These are phyloP conservation scores for Drosophila lacicola DNA, from an alignment of 2,888 invertebrate genomes.

Conservation along the genomic window DNA sequence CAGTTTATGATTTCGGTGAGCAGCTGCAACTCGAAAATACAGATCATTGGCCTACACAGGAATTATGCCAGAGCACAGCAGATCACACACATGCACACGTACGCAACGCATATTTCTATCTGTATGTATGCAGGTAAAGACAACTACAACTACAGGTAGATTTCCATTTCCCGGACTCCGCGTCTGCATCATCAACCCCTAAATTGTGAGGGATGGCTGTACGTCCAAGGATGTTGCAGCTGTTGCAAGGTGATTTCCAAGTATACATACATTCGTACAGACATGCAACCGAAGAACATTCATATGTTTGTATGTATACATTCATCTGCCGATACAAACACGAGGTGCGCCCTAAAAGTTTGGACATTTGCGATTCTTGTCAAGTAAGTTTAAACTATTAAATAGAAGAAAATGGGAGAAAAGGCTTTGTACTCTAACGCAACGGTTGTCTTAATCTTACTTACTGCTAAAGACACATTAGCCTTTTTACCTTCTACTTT, in stretches of 20 bases:
- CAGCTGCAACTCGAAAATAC: conserved; percentile 55
- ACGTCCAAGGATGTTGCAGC: conserved; percentile 68
- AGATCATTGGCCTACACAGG: conserved; percentile 73
- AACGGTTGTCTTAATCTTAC: background rate
- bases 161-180: conserved; percentile 47
- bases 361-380: background rate
- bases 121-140: conserved; percentile 46
- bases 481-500: too few species aligned
- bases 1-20: conserved; percentile 58
- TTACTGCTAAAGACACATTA: too few species aligned
- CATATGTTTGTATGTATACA: conserved; percentile 26
- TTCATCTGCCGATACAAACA: conserved; percentile 41
- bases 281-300: conserved; percentile 23
- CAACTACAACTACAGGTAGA: conserved; percentile 68
- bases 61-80: conserved; percentile 68
- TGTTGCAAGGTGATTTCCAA: conserved; percentile 80
- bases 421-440: background rate
- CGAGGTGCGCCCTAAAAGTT: conserved; percentile 37
- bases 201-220: conserved; percentile 62
- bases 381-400: background rate
- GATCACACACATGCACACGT: conserved; percentile 38
- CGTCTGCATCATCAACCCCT: conserved; percentile 58
- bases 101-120: conserved; percentile 14
- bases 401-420: background rate
- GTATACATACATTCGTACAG: conserved; percentile 26